Base-by-base conservation (phyloP, 1,140 invertebrate genomes). In the Drosophila ironensis region DNA sequence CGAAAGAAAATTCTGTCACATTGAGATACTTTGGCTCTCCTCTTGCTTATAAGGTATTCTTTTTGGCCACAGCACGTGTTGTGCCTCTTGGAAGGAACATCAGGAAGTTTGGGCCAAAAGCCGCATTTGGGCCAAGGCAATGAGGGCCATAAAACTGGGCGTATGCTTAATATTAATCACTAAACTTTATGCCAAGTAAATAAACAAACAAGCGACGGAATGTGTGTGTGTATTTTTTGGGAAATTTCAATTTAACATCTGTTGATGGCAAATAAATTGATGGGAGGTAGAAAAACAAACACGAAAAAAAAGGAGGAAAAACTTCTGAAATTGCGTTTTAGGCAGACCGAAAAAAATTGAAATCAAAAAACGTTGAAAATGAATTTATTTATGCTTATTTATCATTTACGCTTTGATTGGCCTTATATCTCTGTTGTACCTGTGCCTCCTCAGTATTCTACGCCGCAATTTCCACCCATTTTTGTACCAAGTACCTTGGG, bases 331-430 rank as follows among this genome's bases (percentile, higher is more conserved):
- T 86, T 84, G 78, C 78, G 78, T 74, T 72, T 74, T 74, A 61
- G 24, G 28, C 24, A 33, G 27, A n/a, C n/a, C n/a, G n/a, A n/a
- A n/a, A n/a, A n/a, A n/a, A n/a, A n/a, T n/a, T n/a, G n/a, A n/a
- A n/a, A n/a, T n/a, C n/a, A 16, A 17, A 28, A 30, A 38, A 53
- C 16, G 7, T 40, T 9, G 22, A 56, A 50, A 70, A 59, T 22
- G 37, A 86, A 84, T 71, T 78, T 71, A 86, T 78, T 63, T 86
- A 66, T 68, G 74, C 68, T 86, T 84, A 80, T 84, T 86, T 84
- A 80, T 86, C 80, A 70, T 80, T 86, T 86, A 80, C 74, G 78
- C 59, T 56, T 86, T 63, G 80, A 82, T 82, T 74, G 64, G 52
- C 27, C 22, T 59, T 46, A 71, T 78, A 86, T 78, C 61, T 73